Evolutionary conservation across 2,888 invertebrate genomes (phyloP).

Genomic region (Pantelozetes paolii): DNA sequence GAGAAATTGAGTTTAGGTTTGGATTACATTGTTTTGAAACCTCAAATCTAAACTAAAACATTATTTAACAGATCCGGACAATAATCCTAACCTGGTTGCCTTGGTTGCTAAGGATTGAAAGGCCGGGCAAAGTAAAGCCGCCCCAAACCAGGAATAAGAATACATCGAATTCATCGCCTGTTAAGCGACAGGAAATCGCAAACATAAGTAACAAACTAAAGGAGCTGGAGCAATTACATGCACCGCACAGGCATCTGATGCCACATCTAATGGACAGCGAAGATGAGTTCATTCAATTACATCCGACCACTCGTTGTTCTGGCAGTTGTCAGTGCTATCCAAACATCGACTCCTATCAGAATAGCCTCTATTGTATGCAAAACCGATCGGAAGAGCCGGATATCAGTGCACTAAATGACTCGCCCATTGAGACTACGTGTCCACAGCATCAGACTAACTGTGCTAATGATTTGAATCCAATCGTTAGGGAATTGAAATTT

Average conservation of each 20-base stretch:
- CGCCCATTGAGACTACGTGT: conserved; percentile 25
- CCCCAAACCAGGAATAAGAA: background rate
- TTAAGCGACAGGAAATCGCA: conserved; percentile 5
- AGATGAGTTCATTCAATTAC: conserved; percentile 69
- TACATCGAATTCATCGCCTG: conserved; percentile 18
- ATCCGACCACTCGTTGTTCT: conserved; percentile 37
- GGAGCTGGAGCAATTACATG: conserved; percentile 83
- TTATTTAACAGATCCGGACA: conserved; percentile 73
- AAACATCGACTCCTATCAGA: conserved; percentile 20
- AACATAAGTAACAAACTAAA: conserved; percentile 60
- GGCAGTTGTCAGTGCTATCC: conserved; percentile 37
- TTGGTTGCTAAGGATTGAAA: conserved; percentile 89
- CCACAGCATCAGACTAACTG: conserved; percentile 20
- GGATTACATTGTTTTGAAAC: too few relatives aligned
- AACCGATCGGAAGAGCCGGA: conserved; percentile 21
- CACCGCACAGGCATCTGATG: conserved; percentile 76
- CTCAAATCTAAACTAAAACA: too few relatives aligned
- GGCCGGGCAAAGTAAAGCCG: conserved; percentile 62
- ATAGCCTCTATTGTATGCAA: conserved; percentile 20
- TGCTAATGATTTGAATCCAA: conserved; percentile 77
- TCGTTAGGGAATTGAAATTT: conserved; percentile 88
- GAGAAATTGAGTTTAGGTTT: too few relatives aligned
- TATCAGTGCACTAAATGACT: conserved; percentile 23
- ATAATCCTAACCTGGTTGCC: conserved; percentile 97
- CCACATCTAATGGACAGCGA: conserved; percentile 96